Base-by-base conservation (phyloP, 2,113 vertebrate species). In the Anarhynchus alexandrinus region DNA sequence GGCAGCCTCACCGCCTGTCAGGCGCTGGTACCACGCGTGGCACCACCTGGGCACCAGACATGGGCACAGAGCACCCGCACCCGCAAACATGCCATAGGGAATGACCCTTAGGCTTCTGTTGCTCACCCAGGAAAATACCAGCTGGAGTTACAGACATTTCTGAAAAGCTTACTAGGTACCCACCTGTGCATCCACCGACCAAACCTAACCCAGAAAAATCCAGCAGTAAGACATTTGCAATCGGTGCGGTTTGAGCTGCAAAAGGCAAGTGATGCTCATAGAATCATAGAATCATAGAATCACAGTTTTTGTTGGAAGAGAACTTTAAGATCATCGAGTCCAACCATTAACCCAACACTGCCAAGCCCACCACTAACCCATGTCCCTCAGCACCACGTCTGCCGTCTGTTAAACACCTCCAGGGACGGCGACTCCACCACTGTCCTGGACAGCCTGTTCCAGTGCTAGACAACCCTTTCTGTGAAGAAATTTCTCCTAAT, bases 1-100 rank as follows among this genome's bases (percentile, higher is more conserved):
- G 25, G 61, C 3, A 4, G 30, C 61, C n/a, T 26, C 69, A 15
- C 54, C 47, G 16, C 42, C 32, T 3, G 12, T 6, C 10, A 3
- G n/a, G n/a, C 1, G 1, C 34, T 10, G 25, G n/a, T 8, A 18
- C 29, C 12, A 20, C 19, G 12, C n/a, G 16, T 1, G 0, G n/a
- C 18, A 36, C 17, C 1, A 1, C 20, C 26, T 30, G 5, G 6
- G 30, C 52, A 38, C 38, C 26, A 15, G 43, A 1, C 38, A 9
- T 29, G 8, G 47, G 40, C 15, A 5, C 27, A 2, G 34, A 47
- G 62, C 27, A 9, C 55, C 27, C 25, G 18, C 19, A n/a, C 16
- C 10, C 0, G 1, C 38, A 15, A 38, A 59, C 19, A 3, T 0
- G 7, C 11, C 23, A 7, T 2, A 22, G 21, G n/a, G 66, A 66